A percentile compares a stretch with the other conserved stretches of the same genome.
phyloP scores from a whole-genome alignment of 2,797 vertebrate species.

The Helarctos malayanus region DNA sequence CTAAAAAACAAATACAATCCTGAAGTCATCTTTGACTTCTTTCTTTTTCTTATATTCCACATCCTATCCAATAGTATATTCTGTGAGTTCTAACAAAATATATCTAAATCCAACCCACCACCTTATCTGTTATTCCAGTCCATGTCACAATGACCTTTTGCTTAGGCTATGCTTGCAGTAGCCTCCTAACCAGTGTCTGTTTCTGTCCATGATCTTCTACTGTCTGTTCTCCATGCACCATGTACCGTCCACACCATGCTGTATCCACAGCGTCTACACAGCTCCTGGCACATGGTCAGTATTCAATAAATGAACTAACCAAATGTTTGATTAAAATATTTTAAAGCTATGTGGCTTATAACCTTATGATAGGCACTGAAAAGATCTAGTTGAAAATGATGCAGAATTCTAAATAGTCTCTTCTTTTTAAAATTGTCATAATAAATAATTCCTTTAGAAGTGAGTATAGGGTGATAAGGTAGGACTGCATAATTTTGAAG shows the following conservation, averaged over 20 bases:
- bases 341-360: slow-evolving; percentile 16
- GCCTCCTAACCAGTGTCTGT: not conserved
- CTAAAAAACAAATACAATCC: not conserved
- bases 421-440: slow-evolving; percentile 14
- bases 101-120: not conserved
- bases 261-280: not conserved
- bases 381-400: slow-evolving; percentile 40
- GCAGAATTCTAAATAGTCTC: slow-evolving; percentile 16
- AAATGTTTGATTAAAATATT: slow-evolving; percentile 14
- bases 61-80: not conserved
- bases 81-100: not conserved
- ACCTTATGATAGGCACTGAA: not conserved
- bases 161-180: not conserved
- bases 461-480: not conserved
- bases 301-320: not conserved
- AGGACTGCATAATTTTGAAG: not conserved
- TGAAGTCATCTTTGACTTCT: not conserved
- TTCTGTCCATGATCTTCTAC: not conserved
- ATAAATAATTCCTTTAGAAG: slow-evolving; percentile 57
- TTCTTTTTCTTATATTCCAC: not conserved
- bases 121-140: not conserved
- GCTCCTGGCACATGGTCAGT: not conserved
- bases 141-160: not conserved
- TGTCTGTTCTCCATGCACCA: not conserved
- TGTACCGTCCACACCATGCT: not conserved